phyloP scores from a whole-genome alignment of 2,113 vertebrate species.

The Rhea pennata region DNA sequence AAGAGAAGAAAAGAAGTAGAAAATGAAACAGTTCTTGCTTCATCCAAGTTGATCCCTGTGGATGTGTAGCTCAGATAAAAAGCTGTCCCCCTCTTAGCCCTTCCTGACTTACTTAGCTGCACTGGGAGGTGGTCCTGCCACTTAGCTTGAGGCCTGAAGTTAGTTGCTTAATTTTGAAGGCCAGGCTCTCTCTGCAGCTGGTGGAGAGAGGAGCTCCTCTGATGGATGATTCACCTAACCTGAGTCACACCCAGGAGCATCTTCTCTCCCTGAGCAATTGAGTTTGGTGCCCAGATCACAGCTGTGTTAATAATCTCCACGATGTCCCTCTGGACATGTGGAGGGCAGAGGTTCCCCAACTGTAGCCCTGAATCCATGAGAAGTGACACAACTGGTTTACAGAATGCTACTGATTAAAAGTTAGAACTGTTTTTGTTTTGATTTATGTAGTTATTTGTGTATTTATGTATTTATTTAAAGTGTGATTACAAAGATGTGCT shows the following conservation, averaged over 20 bases:
- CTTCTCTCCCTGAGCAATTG: not conserved
- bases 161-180: not conserved
- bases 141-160: not conserved
- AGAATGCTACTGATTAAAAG: not conserved
- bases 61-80: not conserved
- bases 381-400: not conserved
- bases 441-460: too few species aligned
- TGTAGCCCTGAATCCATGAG: not conserved
- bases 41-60: not conserved
- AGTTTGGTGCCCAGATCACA: not conserved
- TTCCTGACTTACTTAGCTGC: not conserved
- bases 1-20: not conserved
- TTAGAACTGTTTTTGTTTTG: not conserved
- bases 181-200: not conserved
- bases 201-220: not conserved
- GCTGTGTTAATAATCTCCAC: not conserved
- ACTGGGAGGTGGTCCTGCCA: fast-evolving
- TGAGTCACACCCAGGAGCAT: not conserved
- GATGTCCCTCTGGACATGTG: not conserved
- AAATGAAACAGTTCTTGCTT: not conserved
- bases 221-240: not conserved
- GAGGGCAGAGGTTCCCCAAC: not conserved
- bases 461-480: not conserved
- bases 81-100: not conserved
- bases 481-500: not conserved